Percentiles rank a stretch among this genome's conserved stretches.
These are phyloP conservation scores for Sinopyrophorus schimmeli DNA, from an alignment of 2,888 invertebrate species.

Conservation along the genomic window DNA sequence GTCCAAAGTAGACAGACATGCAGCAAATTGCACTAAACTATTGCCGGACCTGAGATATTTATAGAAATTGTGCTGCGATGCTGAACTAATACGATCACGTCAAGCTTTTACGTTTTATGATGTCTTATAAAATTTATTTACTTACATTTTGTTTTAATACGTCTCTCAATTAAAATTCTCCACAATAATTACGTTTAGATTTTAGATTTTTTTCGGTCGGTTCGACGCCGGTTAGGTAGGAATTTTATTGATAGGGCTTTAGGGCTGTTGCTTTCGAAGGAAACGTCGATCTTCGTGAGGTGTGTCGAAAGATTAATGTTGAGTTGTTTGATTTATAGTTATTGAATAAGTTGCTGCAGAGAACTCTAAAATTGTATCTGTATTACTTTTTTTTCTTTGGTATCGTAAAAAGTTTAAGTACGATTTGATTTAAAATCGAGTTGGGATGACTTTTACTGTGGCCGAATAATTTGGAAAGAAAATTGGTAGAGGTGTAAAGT, in stretches of 20 bases:
- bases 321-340: constrained; percentile 12
- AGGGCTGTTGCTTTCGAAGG: too few relatives aligned
- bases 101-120: constrained; percentile 19
- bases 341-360: constrained; percentile 8
- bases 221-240: too few relatives aligned
- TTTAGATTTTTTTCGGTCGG: too few relatives aligned
- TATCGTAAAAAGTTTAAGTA: too few relatives aligned
- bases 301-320: constrained; percentile 8
- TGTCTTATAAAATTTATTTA: constrained; percentile 21
- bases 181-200: too few relatives aligned
- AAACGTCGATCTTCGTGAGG: constrained; percentile 1
- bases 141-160: constrained; percentile 16
- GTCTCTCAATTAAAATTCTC: constrained; percentile 24
- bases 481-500: too few relatives aligned
- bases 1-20: constrained; percentile 12
- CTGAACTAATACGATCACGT: constrained; percentile 25
- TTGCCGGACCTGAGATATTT: constrained; percentile 20
- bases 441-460: too few relatives aligned
- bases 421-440: too few relatives aligned
- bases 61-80: constrained; percentile 23
- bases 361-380: too few relatives aligned
- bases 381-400: too few relatives aligned
- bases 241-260: too few relatives aligned
- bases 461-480: too few relatives aligned
- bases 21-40: constrained; percentile 19